Evolutionary conservation across 2,797 vertebrate species (phyloP), one percentile per base, ranked within the genome.

Genomic region (Tragelaphus eurycerus): DNA sequence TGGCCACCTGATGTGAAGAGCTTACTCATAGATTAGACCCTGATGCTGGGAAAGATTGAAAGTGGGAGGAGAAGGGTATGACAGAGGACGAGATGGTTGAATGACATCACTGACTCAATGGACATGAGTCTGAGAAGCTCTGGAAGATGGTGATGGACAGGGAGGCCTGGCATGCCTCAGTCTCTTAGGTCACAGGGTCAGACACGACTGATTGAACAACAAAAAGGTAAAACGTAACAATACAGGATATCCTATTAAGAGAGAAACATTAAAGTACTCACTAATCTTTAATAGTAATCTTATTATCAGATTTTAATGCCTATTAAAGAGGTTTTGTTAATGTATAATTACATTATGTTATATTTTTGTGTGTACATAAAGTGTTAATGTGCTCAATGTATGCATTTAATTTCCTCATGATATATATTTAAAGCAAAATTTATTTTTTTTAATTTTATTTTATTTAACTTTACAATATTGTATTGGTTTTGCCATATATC

Each of bases 401-500:
- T 62, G 7, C 15, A 88, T 62, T 27, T 81, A 52, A 84, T 93
- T 82, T 93, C 67, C 34, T 95, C 71, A 79, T 57, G 10, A 27
- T 46, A 46, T 79, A 4, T 74, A 86, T 54, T 59, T 95, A 60
- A 84, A 83, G 34, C 55, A 74, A 57, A 89, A 84, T n/a, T 27
- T n/a, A 17, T 43, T 43, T 43, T 43, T 43, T 43, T 43, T 1
- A 43, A 43, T 43, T 43, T 43, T 43, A 43, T 43, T 43, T 43
- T 43, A 43, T 43, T 43, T 43, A 43, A 43, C 43, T 43, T 43
- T 43, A 6, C 43, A 43, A 43, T 43, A 43, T 43, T 43, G 43
- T 43, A 43, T 43, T 43, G 43, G 43, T 43, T 43, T 43, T 43
- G 43, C 43, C 43, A 43, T 43, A 43, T 43, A 43, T 43, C 43